Conservation (phyloP, 2,113 vertebrate genomes). For the Pangasianodon hypophthalmus region DNA sequence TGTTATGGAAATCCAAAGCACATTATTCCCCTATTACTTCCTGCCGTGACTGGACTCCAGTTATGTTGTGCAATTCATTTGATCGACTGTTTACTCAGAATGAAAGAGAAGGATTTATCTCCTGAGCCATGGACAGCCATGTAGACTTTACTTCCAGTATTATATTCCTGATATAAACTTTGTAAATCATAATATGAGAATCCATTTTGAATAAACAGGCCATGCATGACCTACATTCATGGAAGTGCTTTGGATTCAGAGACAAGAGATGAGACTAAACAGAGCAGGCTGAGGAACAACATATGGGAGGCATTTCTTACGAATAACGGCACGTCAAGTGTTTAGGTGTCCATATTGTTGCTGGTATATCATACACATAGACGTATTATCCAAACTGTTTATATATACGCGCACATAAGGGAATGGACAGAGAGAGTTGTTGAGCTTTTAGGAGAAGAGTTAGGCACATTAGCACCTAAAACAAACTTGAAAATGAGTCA, state of each 20-base stretch:
- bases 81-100: background rate
- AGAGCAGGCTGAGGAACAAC: background rate
- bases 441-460: slow-evolving; percentile 18
- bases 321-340: background rate
- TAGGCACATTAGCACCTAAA: background rate
- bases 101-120: background rate
- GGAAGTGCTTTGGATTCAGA: background rate
- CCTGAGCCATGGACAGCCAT: too few species aligned
- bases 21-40: background rate
- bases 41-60: background rate
- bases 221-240: slow-evolving; percentile 13
- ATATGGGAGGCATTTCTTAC: background rate
- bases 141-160: background rate
- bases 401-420: slow-evolving; percentile 1
- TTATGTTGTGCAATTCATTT: background rate
- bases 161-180: background rate
- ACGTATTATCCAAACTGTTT: slow-evolving; percentile 40
- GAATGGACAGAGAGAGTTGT: background rate
- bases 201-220: background rate
- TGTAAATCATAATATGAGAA: background rate
- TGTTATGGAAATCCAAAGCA: background rate
- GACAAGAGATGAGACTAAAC: slow-evolving; percentile 24
- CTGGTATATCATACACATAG: slow-evolving; percentile 8
- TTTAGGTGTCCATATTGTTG: background rate
- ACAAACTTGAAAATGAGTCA: background rate